These are phyloP conservation scores for Drosophila buzzatii DNA, from an alignment of 2,888 invertebrate genomes.

Conservation along the genomic window DNA sequence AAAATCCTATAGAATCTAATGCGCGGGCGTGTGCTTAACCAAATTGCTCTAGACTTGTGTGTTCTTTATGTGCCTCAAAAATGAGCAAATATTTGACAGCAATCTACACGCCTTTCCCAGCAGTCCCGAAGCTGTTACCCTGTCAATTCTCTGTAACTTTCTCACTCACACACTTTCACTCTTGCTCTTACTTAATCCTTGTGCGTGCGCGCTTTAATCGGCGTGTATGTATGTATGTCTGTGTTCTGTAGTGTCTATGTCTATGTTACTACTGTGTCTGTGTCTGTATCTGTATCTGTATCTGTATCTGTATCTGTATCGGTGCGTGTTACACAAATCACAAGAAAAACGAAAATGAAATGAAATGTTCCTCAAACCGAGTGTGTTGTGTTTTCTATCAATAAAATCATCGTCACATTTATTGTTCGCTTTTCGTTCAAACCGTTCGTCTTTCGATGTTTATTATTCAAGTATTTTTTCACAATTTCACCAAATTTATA, in stretches of 20 bases:
- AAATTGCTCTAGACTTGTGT: conserved; percentile 68
- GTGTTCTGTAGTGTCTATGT: neutral
- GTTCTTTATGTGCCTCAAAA: conserved; percentile 62
- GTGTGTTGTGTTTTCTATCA: conserved; percentile 8
- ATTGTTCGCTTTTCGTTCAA: conserved; percentile 4
- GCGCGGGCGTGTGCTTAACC: conserved; percentile 61
- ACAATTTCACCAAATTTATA: conserved; percentile 10
- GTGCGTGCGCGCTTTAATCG: neutral
- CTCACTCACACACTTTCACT: neutral
- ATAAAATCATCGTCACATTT: conserved; percentile 35
- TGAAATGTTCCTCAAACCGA: conserved; percentile 12
- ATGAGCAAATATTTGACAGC: conserved; percentile 71
- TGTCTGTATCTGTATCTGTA: neutral
- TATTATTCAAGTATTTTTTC: neutral
- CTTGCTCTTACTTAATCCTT: neutral
- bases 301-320: neutral
- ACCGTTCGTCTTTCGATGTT: neutral
- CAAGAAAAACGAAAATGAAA: conserved; percentile 6
- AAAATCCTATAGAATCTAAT: conserved; percentile 58
- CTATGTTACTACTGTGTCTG: too few species aligned
- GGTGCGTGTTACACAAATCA: conserved; percentile 10
- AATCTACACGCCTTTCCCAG: conserved; percentile 58
- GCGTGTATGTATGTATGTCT: neutral
- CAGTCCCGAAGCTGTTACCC: conserved; percentile 5
- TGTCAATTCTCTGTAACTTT: neutral